Percentiles rank a stretch among this genome's conserved stretches.
phyloP scores from a whole-genome alignment of 2,888 invertebrate genomes.

The Diadegma fenestrale region DNA sequence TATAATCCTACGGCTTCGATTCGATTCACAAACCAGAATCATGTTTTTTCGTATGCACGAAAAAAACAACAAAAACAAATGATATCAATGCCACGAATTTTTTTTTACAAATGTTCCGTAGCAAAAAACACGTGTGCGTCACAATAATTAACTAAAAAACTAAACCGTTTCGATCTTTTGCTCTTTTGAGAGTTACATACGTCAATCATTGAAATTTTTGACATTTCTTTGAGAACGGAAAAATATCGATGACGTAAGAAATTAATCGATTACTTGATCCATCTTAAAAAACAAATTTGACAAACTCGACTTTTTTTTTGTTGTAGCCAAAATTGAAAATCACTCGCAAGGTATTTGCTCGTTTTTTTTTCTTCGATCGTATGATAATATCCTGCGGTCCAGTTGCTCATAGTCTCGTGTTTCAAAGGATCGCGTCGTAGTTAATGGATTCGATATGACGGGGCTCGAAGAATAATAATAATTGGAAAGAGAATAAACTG shows the following conservation, averaged over 20 bases:
- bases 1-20: conserved; percentile 21
- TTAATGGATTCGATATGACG: too few species aligned
- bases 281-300: too few species aligned
- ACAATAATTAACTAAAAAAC: not conserved
- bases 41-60: conserved; percentile 14
- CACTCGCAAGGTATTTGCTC: too few species aligned
- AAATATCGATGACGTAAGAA: not conserved
- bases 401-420: not conserved
- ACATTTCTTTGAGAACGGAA: not conserved
- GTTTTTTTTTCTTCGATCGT: not conserved
- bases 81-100: not conserved
- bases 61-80: conserved; percentile 8
- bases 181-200: not conserved
- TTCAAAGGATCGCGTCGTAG: conserved; percentile 4
- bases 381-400: not conserved
- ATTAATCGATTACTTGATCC: not conserved
- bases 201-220: not conserved
- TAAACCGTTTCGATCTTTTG: not conserved
- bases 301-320: too few species aligned
- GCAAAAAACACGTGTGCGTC: not conserved
- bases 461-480: conserved; percentile 26
- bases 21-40: conserved; percentile 49
- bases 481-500: not conserved
- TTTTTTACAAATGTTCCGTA: not conserved
- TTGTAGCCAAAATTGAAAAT: too few species aligned